Evolutionary conservation across 2,888 invertebrate species (phyloP).

Genomic region (Leptopilina syphax): DNA sequence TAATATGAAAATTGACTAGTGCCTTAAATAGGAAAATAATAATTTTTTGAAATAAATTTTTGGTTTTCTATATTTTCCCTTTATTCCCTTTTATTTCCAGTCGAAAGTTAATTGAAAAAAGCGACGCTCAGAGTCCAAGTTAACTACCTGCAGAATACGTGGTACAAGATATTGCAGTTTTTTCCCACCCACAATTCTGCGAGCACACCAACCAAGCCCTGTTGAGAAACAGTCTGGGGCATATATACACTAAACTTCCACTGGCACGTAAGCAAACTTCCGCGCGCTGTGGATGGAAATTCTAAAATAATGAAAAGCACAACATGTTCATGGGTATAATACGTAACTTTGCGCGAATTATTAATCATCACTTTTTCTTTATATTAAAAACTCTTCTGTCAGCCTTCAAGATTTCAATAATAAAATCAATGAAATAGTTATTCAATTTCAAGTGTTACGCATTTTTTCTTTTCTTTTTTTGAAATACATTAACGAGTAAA

Average conservation of each 20-base stretch:
- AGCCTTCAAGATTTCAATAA: background rate
- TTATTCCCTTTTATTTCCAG: background rate
- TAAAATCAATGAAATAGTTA: conserved; percentile 4
- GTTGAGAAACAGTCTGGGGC: background rate
- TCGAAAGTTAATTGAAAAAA: conserved; percentile 34
- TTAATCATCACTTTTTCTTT: conserved; percentile 19
- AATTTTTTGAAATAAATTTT: too few species aligned
- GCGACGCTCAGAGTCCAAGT: conserved; percentile 21
- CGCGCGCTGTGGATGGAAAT: conserved; percentile 37
- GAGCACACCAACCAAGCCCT: background rate
- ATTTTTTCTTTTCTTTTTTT: too few species aligned
- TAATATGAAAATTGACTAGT: too few species aligned
- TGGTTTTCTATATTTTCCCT: too few species aligned
- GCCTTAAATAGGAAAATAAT: too few species aligned
- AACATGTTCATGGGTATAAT: conserved; percentile 23
- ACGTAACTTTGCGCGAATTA: conserved; percentile 1
- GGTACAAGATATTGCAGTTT: conserved; percentile 30
- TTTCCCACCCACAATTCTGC: background rate
- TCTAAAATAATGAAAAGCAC: conserved; percentile 38
- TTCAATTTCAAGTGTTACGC: background rate
- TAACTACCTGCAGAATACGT: conserved; percentile 33
- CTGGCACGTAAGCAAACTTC: conserved; percentile 34
- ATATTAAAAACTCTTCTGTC: conserved; percentile 26
- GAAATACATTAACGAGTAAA: background rate
- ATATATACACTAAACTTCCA: conserved; percentile 15